These are phyloP conservation scores for Oscheius sp. DNA, from an alignment of 2,888 invertebrate species.

Conservation along the genomic window DNA sequence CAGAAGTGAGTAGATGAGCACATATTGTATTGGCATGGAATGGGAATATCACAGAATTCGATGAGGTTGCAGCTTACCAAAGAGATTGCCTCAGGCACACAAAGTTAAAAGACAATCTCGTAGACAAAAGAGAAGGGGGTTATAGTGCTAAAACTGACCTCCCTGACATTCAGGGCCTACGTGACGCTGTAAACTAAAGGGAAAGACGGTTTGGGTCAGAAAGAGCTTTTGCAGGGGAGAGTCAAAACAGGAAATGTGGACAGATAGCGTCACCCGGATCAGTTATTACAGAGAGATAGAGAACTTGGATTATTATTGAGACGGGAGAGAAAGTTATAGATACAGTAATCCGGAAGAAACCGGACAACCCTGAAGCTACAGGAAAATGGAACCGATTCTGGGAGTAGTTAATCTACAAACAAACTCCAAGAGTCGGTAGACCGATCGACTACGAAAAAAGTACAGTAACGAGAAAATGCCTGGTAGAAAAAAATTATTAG, in stretches of 20 bases:
- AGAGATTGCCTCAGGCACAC: slow-evolving; percentile 26
- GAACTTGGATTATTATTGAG: slow-evolving; percentile 26
- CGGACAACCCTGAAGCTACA: slow-evolving; percentile 30
- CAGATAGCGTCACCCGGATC: slow-evolving; percentile 34
- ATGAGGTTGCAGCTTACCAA: background rate
- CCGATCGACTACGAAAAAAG: slow-evolving; percentile 21
- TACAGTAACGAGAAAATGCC: slow-evolving; percentile 34
- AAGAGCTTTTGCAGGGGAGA: slow-evolving; percentile 9
- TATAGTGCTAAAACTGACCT: slow-evolving; percentile 23
- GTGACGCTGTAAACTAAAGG: background rate
- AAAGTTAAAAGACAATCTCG: slow-evolving; percentile 11
- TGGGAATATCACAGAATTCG: slow-evolving; percentile 28
- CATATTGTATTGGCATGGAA: background rate
- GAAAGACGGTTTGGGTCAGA: slow-evolving; percentile 20
- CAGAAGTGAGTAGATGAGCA: background rate
- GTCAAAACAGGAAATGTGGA: background rate
- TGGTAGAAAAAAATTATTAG: slow-evolving; percentile 9
- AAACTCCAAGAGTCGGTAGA: slow-evolving; percentile 3
- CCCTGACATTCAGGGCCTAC: slow-evolving; percentile 24
- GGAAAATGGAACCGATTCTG: background rate
- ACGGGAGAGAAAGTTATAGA: background rate
- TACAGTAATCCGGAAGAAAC: slow-evolving; percentile 27
- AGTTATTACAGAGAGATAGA: slow-evolving; percentile 30
- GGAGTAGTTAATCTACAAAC: background rate
- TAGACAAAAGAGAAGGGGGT: background rate